A percentile compares a stretch with the other conserved stretches of the same genome.
Evolutionary conservation across 1,140 invertebrate species (phyloP).

Genomic region (Tribolium madens): DNA sequence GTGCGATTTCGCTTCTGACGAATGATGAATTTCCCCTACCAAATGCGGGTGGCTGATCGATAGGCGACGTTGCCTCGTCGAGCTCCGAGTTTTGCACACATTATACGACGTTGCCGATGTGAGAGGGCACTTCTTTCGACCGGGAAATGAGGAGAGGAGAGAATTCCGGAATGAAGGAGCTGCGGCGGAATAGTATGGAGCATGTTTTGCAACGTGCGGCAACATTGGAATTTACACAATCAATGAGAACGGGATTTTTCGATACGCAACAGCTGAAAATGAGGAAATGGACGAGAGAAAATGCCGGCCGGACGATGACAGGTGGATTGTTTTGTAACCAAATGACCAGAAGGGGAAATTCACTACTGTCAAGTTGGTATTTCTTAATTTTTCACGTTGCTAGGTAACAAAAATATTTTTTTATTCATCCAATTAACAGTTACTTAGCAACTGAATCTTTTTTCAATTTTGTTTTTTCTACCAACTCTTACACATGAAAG

Average conservation of each 20-base stretch:
- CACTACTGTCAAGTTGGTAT: too few species aligned
- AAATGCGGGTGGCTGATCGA: constrained; percentile 42
- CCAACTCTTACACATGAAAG: too few species aligned
- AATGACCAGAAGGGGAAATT: too few species aligned
- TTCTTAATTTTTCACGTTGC: too few species aligned
- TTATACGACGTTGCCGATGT: not conserved
- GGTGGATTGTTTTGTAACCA: too few species aligned
- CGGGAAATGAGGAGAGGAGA: constrained; percentile 23
- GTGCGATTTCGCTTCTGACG: constrained; percentile 50
- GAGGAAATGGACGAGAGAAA: too few species aligned
- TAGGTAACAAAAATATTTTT: too few species aligned
- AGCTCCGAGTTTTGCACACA: constrained; percentile 30
- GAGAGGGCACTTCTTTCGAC: constrained; percentile 5
- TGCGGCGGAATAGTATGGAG: not conserved
- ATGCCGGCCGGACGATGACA: too few species aligned
- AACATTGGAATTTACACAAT: not conserved
- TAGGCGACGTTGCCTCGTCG: constrained; percentile 17
- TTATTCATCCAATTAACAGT: too few species aligned
- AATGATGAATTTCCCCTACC: constrained; percentile 51
- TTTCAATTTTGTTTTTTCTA: too few species aligned
- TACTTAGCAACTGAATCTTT: too few species aligned
- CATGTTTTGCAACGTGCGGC: constrained; percentile 2
- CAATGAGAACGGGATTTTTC: constrained; percentile 8
- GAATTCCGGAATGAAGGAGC: constrained; percentile 1
- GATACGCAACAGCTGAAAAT: constrained; percentile 7